These are phyloP conservation scores for Marronus borbonicus DNA, from an alignment of 2,888 invertebrate genomes.

Conservation along the genomic window DNA sequence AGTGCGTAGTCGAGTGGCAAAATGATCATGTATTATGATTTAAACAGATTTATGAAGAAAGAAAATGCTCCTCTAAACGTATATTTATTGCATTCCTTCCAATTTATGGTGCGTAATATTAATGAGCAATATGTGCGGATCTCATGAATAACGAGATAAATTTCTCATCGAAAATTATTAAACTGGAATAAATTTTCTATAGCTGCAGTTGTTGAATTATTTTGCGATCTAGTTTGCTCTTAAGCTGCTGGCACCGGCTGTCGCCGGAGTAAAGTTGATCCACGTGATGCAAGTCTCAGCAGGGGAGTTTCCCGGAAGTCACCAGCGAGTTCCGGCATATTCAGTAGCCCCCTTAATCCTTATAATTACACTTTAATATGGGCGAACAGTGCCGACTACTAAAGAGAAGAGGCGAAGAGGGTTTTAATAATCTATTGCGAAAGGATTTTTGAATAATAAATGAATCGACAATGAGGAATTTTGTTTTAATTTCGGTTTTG, in stretches of 20 bases:
- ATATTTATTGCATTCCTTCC: background rate
- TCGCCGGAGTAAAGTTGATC: constrained; percentile 44
- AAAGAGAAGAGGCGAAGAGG: constrained; percentile 57
- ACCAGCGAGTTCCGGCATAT: constrained; percentile 62
- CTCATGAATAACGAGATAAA: constrained; percentile 3
- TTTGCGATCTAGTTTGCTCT: constrained; percentile 41
- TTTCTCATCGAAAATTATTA: constrained; percentile 6
- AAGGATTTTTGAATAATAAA: constrained; percentile 56
- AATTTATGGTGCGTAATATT: background rate
- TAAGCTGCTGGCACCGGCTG: constrained; percentile 40
- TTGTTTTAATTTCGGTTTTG: constrained; percentile 48
- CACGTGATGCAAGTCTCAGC: constrained; percentile 50
- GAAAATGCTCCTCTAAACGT: no score
- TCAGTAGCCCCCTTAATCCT: constrained; percentile 61
- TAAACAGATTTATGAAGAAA: no score
- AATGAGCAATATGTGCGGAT: constrained; percentile 12
- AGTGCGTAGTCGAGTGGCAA: no score
- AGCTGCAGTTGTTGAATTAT: constrained; percentile 44
- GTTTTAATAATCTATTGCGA: constrained; percentile 61
- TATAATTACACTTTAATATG: constrained; percentile 65
- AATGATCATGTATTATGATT: no score
- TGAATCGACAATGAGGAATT: constrained; percentile 50
- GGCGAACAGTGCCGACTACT: constrained; percentile 60
- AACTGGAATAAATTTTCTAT: constrained; percentile 34
- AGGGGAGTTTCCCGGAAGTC: constrained; percentile 59